These are phyloP conservation scores for Eolophus roseicapilla DNA, from an alignment of 2,113 vertebrate genomes.

Conservation along the genomic window DNA sequence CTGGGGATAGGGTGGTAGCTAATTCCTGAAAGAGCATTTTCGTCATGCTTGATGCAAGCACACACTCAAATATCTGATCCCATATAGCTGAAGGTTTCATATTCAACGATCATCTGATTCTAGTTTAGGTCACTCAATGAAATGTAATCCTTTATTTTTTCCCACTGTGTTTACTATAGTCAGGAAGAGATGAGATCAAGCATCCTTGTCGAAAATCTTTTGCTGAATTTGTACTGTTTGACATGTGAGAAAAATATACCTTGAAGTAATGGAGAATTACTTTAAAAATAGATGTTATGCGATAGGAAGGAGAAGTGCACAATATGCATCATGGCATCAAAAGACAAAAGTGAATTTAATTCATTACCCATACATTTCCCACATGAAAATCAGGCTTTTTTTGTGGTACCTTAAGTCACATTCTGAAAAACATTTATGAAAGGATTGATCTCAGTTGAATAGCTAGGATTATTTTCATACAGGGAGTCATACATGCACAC, in stretches of 20 bases:
- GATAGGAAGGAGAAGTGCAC: not conserved
- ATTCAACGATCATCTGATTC: not conserved
- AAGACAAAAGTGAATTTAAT: not conserved
- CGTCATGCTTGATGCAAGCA: not conserved
- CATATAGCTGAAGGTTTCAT: not conserved
- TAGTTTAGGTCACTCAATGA: not conserved
- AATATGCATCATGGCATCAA: not conserved
- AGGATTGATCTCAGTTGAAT: not conserved
- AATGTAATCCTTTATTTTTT: not conserved
- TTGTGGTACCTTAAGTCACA: not conserved
- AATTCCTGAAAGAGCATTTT: not conserved
- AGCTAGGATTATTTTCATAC: not conserved
- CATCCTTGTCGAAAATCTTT: not conserved
- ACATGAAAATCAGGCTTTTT: not conserved
- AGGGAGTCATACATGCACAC: not conserved
- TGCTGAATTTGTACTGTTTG: not conserved
- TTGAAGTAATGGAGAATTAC: not conserved
- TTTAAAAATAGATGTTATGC: not conserved
- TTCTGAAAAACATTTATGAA: not conserved
- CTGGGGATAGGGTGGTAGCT: not conserved
- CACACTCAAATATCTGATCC: not conserved
- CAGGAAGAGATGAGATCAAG: not conserved
- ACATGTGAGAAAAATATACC: not conserved
- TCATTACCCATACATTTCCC: not conserved
- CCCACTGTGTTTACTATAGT: not conserved